Percentiles rank a stretch among this genome's conserved stretches.
Evolutionary conservation across 1,140 invertebrate species (phyloP).

Genomic region (Penaeus indicus): DNA sequence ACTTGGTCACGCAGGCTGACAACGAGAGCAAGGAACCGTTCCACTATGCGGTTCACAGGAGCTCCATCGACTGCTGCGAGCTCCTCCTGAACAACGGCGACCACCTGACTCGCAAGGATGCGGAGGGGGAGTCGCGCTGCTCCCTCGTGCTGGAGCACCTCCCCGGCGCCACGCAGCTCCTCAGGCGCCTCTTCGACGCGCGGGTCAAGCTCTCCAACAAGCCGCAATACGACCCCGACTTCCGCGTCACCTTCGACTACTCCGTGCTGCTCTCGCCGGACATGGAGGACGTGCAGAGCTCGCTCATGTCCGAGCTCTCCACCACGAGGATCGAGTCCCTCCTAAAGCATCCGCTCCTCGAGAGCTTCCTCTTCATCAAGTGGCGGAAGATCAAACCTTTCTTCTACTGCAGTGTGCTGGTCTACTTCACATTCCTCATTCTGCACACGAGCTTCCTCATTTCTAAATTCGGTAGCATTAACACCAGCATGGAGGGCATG

Average conservation of each 20-base stretch:
- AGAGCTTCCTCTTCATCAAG: slow-evolving; percentile 84
- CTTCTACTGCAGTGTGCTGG: slow-evolving; percentile 80
- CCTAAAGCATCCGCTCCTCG: slow-evolving; percentile 84
- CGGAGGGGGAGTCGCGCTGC: slow-evolving; percentile 51
- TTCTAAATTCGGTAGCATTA: slow-evolving; percentile 31
- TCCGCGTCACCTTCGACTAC: slow-evolving; percentile 59
- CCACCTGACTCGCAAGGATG: slow-evolving; percentile 56
- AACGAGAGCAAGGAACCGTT: slow-evolving; percentile 56
- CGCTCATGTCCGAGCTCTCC: slow-evolving; percentile 58
- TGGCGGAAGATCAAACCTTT: slow-evolving; percentile 82
- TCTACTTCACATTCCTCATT: slow-evolving; percentile 80
- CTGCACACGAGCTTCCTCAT: slow-evolving; percentile 68
- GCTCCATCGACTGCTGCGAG: slow-evolving; percentile 63
- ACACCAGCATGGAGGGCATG: not conserved
- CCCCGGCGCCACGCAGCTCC: slow-evolving; percentile 53
- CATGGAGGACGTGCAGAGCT: slow-evolving; percentile 49
- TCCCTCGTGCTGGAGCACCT: slow-evolving; percentile 58
- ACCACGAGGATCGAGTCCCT: slow-evolving; percentile 69
- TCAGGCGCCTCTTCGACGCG: slow-evolving; percentile 55
- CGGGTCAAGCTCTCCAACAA: slow-evolving; percentile 47
- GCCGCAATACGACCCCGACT: slow-evolving; percentile 56
- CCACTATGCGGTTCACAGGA: slow-evolving; percentile 54
- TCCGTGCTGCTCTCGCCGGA: slow-evolving; percentile 42
- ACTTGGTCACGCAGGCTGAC: slow-evolving; percentile 30
- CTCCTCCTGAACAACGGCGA: slow-evolving; percentile 59